A percentile compares a stretch with the other conserved stretches of the same genome.
These are phyloP conservation scores for Orchesellides sinensis DNA, from an alignment of 2,888 invertebrate species.

Conservation along the genomic window DNA sequence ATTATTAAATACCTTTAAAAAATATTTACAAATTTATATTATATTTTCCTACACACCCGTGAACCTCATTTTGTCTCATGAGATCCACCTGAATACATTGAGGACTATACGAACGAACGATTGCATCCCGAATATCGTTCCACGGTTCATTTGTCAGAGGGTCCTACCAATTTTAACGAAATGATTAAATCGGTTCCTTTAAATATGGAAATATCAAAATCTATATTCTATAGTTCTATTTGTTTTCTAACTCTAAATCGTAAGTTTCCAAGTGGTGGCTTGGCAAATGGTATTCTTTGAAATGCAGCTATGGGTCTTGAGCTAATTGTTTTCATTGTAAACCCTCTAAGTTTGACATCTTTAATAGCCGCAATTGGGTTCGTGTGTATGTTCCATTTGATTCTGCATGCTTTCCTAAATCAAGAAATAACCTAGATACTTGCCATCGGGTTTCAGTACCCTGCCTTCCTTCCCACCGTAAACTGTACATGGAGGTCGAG, in stretches of 20 bases:
- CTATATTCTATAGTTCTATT: background rate
- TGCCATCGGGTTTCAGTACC: too few species aligned
- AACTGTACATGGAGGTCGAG: too few species aligned
- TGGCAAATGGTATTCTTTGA: conserved; percentile 93
- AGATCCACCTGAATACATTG: conserved; percentile 72
- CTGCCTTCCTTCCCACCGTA: too few species aligned
- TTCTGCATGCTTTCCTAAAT: too few species aligned
- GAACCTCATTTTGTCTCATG: conserved; percentile 67
- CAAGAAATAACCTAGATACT: too few species aligned
- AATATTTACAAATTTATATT: background rate
- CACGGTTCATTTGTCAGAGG: conserved; percentile 67
- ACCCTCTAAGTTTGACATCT: too few species aligned
- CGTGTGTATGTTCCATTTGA: too few species aligned
- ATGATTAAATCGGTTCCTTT: background rate
- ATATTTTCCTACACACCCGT: conserved; percentile 9
- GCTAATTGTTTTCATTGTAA: conserved; percentile 66
- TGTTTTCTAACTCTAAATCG: conserved; percentile 82
- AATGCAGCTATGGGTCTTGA: conserved; percentile 89
- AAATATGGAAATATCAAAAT: too few species aligned
- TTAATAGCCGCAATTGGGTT: too few species aligned
- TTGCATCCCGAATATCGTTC: conserved; percentile 70
- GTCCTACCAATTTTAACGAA: conserved; percentile 31
- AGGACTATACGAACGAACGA: conserved; percentile 68
- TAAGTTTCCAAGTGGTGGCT: conserved; percentile 88
- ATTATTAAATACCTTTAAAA: too few species aligned